Evolutionary conservation across 2,113 vertebrate species (phyloP), one percentile per base, ranked within the genome.

Genomic region (Megalops atlanticus): DNA sequence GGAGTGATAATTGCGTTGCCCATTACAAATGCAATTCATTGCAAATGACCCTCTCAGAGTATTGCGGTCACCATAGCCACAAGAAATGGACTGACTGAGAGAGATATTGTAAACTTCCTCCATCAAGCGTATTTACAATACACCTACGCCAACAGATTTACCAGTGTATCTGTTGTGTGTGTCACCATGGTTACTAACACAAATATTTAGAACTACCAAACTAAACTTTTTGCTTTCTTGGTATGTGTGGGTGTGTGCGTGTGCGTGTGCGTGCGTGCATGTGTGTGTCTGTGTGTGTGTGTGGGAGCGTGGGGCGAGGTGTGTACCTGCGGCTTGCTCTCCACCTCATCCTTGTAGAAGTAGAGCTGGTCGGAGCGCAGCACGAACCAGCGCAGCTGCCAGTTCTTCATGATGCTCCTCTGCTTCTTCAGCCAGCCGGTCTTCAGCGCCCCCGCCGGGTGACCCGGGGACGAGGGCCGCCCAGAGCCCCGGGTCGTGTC

Each of bases 281-380:
- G n/a, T n/a, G n/a, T n/a, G n/a, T n/a, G n/a, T n/a, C n/a, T n/a
- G n/a, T n/a, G n/a, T n/a, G n/a, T n/a, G n/a, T n/a, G n/a, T n/a
- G n/a, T n/a, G n/a, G n/a, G n/a, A n/a, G n/a, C n/a, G n/a, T n/a
- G n/a, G n/a, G n/a, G n/a, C n/a, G n/a, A n/a, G n/a, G n/a, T n/a
- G n/a, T n/a, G n/a, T 91, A 98, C 97, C 96, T 99, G 97, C 15
- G 95, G 96, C 85, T 98, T 99, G 82, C 93, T 95, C 87, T 98
- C 97, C 6, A 97, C 97, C 81, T 98, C 96, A 58, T 98, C 96
- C 64, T 98, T 98, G 81, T 96, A 99, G 89, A 97, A 99, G 91
- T 93, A 94, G 5, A 99, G 97, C 83, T 96, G 96, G 11, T 97
- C 95, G 1, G 94, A 90, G 0, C 90, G 88, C 35, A 92, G 86